Conservation (phyloP, 1,140 invertebrate genomes). For the Drosophila kurseongensis region DNA sequence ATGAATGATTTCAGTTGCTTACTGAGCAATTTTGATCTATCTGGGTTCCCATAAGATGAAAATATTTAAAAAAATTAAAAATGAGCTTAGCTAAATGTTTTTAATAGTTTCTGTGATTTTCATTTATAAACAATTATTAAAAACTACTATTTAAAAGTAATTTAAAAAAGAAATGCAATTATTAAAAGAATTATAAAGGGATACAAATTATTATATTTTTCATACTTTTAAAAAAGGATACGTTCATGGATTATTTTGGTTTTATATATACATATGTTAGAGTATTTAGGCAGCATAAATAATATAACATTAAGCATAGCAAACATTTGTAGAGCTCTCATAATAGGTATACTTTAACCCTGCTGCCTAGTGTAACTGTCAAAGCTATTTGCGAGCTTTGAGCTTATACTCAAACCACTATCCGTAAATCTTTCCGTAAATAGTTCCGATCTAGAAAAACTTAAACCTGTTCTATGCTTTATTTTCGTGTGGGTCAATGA, state of each 20-base stretch:
- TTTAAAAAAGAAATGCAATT: no score
- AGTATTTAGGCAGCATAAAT: no score
- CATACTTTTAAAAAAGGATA: no score
- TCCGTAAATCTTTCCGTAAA: no score
- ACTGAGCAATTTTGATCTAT: background rate
- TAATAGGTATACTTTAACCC: background rate
- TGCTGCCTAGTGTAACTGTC: slow-evolving; percentile 6
- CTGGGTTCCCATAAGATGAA: background rate
- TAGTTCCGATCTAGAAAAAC: slow-evolving; percentile 2
- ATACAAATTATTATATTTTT: no score
- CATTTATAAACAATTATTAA: background rate
- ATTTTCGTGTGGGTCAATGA: background rate
- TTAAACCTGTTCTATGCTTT: background rate
- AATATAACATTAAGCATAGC: no score
- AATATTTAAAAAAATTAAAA: background rate
- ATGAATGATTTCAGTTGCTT: slow-evolving; percentile 1
- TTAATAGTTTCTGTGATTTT: background rate
- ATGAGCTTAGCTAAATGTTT: background rate
- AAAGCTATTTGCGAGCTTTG: slow-evolving; percentile 16
- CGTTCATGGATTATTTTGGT: no score
- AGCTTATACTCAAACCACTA: slow-evolving; percentile 8
- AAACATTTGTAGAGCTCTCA: background rate
- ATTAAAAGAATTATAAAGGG: no score
- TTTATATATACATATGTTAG: no score
- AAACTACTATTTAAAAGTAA: no score